Evolutionary conservation across 1,140 invertebrate genomes (phyloP).

Genomic region (Neotoxoptera formosana): DNA sequence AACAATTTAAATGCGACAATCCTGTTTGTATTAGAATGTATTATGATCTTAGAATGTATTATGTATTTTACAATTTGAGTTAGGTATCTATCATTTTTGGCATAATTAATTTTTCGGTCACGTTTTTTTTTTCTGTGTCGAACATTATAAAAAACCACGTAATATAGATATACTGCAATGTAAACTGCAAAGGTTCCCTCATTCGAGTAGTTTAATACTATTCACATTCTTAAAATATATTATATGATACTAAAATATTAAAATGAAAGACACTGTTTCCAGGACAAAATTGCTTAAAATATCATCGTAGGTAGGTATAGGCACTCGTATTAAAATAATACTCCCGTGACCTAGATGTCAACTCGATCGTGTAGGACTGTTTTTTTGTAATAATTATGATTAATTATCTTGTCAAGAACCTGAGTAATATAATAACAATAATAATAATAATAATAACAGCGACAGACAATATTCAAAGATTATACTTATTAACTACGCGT

Average conservation of each 20-base stretch:
- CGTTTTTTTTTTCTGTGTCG: not conserved
- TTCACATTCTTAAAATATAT: not conserved
- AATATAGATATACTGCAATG: not conserved
- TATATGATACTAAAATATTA: not conserved
- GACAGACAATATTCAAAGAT: not conserved
- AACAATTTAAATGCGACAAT: not conserved
- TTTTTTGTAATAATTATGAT: constrained; percentile 16
- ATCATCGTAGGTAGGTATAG: not conserved
- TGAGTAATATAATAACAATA: not conserved
- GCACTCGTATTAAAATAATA: not conserved
- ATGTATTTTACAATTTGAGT: not conserved
- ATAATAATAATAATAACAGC: not conserved
- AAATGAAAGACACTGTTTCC: not conserved
- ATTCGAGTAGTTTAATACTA: not conserved
- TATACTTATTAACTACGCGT: not conserved
- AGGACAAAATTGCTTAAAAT: not conserved
- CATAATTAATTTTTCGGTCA: not conserved
- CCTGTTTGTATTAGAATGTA: not conserved
- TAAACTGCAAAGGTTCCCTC: too few relatives aligned
- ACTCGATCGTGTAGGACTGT: not conserved
- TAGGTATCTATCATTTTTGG: not conserved
- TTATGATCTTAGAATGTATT: not conserved
- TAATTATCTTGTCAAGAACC: constrained; percentile 40
- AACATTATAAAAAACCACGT: not conserved
- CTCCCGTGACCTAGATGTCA: constrained; percentile 11